Conservation (phyloP, 2,113 vertebrate genomes). For the Leucoraja erinaceus region DNA sequence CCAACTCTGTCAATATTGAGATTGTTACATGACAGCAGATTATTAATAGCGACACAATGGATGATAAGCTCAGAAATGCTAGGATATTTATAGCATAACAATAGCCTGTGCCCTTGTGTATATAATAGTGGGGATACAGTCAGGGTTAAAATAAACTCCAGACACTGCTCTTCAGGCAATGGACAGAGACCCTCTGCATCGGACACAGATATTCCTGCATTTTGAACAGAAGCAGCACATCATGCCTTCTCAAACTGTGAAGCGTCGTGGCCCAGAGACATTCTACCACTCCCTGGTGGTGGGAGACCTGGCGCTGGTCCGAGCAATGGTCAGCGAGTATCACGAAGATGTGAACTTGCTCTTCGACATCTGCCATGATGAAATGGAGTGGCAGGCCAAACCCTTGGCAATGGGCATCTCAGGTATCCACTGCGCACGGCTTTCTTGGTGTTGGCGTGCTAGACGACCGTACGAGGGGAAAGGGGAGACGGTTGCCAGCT, state of each 20-base stretch:
- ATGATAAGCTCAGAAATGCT: background rate
- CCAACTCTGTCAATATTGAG: background rate
- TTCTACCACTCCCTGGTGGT: slow-evolving; percentile 52
- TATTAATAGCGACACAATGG: slow-evolving; percentile 19
- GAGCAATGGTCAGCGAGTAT: slow-evolving; percentile 46
- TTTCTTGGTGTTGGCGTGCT: background rate
- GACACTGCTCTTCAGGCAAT: slow-evolving; percentile 39
- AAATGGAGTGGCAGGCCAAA: slow-evolving; percentile 59
- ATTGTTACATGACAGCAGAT: background rate
- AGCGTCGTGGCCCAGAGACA: slow-evolving; percentile 26
- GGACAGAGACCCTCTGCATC: slow-evolving; percentile 42
- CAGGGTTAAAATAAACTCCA: background rate
- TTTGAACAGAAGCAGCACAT: slow-evolving; percentile 25
- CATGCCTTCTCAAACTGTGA: fast-evolving
- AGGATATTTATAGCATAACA: slow-evolving; percentile 9
- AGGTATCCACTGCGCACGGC: slow-evolving; percentile 50
- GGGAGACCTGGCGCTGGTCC: slow-evolving; percentile 50
- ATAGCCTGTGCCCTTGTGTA: slow-evolving; percentile 2
- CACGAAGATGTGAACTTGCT: slow-evolving; percentile 53
- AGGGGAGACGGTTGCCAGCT: background rate
- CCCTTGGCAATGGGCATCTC: slow-evolving; percentile 56
- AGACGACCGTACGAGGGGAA: background rate
- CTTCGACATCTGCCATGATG: slow-evolving; percentile 53
- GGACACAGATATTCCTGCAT: slow-evolving; percentile 47
- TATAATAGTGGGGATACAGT: background rate